Conservation (phyloP, 1,140 invertebrate species). For the Triops longicaudatus region DNA sequence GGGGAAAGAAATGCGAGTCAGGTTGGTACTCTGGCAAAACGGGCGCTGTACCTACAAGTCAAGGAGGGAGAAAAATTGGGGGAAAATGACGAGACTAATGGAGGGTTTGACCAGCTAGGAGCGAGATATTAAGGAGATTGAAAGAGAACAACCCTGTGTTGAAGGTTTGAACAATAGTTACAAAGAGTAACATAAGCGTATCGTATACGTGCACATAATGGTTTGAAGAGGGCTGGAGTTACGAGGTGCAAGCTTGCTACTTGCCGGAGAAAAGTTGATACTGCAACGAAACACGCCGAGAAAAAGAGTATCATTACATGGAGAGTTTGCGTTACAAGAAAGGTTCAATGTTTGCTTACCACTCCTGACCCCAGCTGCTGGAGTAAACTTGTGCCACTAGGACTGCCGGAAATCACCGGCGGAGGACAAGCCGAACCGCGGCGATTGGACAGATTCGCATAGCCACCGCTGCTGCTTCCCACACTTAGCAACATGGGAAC, state of each 20-base stretch:
- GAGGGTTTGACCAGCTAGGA: neutral
- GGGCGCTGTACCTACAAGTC: neutral
- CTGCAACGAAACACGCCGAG: neutral
- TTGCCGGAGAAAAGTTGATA: conserved; percentile 27
- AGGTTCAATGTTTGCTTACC: conserved; percentile 30
- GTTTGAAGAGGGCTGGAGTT: neutral
- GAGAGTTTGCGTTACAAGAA: neutral
- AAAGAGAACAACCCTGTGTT: neutral
- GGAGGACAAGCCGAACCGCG: conserved; percentile 28
- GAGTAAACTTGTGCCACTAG: conserved; percentile 31
- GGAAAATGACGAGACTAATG: too few species aligned
- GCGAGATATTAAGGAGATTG: neutral
- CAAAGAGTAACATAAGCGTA: neutral
- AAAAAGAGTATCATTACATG: neutral
- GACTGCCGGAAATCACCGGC: conserved; percentile 25
- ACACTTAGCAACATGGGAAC: conserved; percentile 19
- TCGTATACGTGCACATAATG: neutral
- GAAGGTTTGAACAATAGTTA: neutral
- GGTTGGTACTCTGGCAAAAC: neutral
- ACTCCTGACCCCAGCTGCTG: conserved; percentile 38
- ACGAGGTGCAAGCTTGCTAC: neutral
- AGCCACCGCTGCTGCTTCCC: conserved; percentile 19
- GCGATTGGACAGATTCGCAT: conserved; percentile 27
- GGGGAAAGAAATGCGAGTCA: neutral
- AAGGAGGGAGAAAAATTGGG: too few species aligned